Evolutionary conservation across 2,888 invertebrate genomes (phyloP).

Genomic region (Apodemia zela): DNA sequence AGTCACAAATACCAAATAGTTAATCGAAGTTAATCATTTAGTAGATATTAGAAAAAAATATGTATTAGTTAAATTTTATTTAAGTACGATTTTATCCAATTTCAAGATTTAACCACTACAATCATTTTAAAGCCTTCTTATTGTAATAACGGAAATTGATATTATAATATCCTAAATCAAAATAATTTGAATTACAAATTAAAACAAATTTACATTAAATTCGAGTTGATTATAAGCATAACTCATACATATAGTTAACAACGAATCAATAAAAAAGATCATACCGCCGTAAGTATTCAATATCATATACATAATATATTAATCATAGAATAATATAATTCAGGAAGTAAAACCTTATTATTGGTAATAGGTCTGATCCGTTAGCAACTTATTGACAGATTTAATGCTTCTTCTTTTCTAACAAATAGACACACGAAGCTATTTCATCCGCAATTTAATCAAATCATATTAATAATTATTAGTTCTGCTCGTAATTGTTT

Average conservation of each 20-base stretch:
- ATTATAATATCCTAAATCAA: background rate
- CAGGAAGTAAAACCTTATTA: too few relatives aligned
- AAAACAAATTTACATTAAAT: background rate
- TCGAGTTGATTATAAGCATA: background rate
- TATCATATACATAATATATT: background rate
- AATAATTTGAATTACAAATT: background rate
- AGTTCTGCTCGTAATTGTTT: too few relatives aligned
- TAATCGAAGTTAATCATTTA: slow-evolving; percentile 50
- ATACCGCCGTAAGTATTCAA: background rate
- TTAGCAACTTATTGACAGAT: background rate
- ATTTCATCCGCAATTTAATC: too few relatives aligned
- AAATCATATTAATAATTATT: too few relatives aligned
- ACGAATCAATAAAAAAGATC: background rate
- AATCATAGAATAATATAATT: too few relatives aligned
- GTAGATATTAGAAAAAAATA: slow-evolving; percentile 51
- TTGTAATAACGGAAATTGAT: background rate
- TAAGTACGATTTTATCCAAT: slow-evolving; percentile 11
- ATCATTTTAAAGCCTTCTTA: slow-evolving; percentile 14
- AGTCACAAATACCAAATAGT: slow-evolving; percentile 74
- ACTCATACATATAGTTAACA: background rate
- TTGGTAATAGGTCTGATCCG: background rate
- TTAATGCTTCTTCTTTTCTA: too few relatives aligned
- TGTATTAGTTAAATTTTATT: slow-evolving; percentile 23
- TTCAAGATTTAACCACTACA: slow-evolving; percentile 3
- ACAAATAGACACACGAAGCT: too few relatives aligned